Percentiles rank a stretch among this genome's conserved stretches.
Conservation (phyloP, 2,888 invertebrate genomes). For the Amiota communis region DNA sequence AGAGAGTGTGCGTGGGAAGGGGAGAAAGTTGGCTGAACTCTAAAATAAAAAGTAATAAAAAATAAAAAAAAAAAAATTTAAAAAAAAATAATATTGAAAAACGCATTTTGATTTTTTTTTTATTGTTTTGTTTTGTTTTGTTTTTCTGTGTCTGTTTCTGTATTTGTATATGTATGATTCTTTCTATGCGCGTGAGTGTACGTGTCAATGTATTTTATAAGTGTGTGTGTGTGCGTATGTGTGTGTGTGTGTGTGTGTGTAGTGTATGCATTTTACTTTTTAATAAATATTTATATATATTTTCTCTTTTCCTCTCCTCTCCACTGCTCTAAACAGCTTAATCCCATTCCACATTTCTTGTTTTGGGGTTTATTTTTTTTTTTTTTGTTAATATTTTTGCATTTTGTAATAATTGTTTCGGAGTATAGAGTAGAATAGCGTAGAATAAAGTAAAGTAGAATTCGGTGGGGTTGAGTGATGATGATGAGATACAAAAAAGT, state of each 20-base stretch:
- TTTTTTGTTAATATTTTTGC: too few relatives aligned
- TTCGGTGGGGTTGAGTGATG: background rate
- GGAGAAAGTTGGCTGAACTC: too few relatives aligned
- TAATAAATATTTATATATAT: background rate
- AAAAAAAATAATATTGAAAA: constrained; percentile 33
- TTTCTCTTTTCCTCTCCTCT: too few relatives aligned
- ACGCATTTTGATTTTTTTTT: constrained; percentile 44
- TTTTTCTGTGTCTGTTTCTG: background rate
- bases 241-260: too few relatives aligned
- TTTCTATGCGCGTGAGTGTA: constrained; percentile 36
- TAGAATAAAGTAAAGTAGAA: too few relatives aligned
- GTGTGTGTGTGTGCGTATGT: too few relatives aligned
- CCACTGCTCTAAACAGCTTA: too few relatives aligned
- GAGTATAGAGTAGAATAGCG: background rate
- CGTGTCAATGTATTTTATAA: background rate
- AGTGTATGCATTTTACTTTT: background rate
- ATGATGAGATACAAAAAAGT: constrained; percentile 35
- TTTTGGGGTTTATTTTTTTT: too few relatives aligned
- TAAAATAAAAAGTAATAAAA: too few relatives aligned
- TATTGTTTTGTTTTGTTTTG: too few relatives aligned
- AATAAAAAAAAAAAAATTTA: background rate
- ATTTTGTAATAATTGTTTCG: background rate
- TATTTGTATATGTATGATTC: constrained; percentile 21
- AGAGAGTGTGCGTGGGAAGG: background rate
- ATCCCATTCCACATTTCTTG: too few relatives aligned